Evolutionary conservation across 2,888 invertebrate species (phyloP).

Genomic region (Agriopis leucophaearia): DNA sequence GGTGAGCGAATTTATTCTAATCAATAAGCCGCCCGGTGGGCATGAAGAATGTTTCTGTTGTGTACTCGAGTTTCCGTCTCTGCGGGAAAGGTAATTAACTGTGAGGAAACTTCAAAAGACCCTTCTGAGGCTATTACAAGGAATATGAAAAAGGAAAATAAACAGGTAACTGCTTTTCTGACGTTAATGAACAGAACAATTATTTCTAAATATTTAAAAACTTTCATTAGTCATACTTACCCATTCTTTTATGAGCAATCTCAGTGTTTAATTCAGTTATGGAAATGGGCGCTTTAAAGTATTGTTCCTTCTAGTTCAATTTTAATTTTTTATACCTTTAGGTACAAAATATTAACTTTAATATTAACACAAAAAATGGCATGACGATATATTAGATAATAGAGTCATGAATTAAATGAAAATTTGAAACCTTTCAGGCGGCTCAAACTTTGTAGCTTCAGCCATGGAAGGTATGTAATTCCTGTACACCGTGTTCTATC

Average conservation of each 20-base stretch:
- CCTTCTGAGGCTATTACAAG: slow-evolving; percentile 55
- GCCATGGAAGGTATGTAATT: not conserved
- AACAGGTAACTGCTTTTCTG: slow-evolving; percentile 40
- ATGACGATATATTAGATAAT: no score
- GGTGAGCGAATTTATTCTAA: slow-evolving; percentile 58
- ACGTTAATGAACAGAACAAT: slow-evolving; percentile 45
- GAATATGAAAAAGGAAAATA: slow-evolving; percentile 57
- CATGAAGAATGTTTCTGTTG: slow-evolving; percentile 61
- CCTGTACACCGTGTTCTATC: no score
- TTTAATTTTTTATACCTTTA: no score
- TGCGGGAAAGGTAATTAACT: slow-evolving; percentile 68
- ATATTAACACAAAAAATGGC: no score
- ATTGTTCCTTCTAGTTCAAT: not conserved
- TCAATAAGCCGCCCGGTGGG: slow-evolving; percentile 62
- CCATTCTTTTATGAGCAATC: slow-evolving; percentile 2
- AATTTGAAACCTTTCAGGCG: not conserved
- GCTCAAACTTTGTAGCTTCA: not conserved
- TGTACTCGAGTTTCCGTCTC: slow-evolving; percentile 57
- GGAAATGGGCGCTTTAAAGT: not conserved
- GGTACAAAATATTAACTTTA: no score
- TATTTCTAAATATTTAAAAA: slow-evolving; percentile 40
- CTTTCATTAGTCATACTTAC: slow-evolving; percentile 21
- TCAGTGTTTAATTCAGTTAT: slow-evolving; percentile 3
- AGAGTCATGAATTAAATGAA: no score
- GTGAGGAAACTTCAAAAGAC: slow-evolving; percentile 66